These are phyloP conservation scores for Passerina amoena DNA, from an alignment of 2,113 vertebrate species.

Conservation along the genomic window DNA sequence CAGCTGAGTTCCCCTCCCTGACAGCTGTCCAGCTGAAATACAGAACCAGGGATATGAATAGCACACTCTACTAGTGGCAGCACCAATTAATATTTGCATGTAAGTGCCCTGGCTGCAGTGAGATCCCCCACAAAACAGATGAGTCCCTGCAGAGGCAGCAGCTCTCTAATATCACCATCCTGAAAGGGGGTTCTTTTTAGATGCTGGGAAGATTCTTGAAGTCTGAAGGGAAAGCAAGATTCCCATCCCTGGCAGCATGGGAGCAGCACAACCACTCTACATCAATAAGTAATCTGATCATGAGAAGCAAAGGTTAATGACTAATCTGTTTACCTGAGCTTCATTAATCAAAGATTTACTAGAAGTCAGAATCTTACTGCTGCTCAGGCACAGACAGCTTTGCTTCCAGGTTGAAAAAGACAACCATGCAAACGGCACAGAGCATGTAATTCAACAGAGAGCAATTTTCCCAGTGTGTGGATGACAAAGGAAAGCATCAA, in stretches of 20 bases:
- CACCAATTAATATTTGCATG: neutral
- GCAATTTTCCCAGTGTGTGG: slow-evolving; percentile 20
- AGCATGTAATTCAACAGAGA: slow-evolving; percentile 49
- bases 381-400: slow-evolving; percentile 6
- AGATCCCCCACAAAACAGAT: neutral
- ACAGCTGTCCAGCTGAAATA: neutral
- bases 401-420: slow-evolving; percentile 43
- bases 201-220: neutral
- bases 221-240: neutral
- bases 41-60: rapidly evolving
- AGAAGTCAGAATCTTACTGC: slow-evolving; percentile 3
- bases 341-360: slow-evolving; percentile 68
- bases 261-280: neutral
- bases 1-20: neutral
- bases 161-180: neutral
- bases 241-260: neutral
- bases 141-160: neutral
- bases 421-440: neutral
- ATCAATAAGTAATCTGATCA: slow-evolving; percentile 67
- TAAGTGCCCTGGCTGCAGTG: neutral
- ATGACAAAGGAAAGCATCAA: slow-evolving; percentile 59
- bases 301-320: slow-evolving; percentile 70
- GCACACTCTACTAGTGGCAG: neutral
- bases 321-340: slow-evolving; percentile 68
- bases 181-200: neutral